Evolutionary conservation across 2,113 vertebrate species (phyloP).

Genomic region (Chascanopsetta lugubris): DNA sequence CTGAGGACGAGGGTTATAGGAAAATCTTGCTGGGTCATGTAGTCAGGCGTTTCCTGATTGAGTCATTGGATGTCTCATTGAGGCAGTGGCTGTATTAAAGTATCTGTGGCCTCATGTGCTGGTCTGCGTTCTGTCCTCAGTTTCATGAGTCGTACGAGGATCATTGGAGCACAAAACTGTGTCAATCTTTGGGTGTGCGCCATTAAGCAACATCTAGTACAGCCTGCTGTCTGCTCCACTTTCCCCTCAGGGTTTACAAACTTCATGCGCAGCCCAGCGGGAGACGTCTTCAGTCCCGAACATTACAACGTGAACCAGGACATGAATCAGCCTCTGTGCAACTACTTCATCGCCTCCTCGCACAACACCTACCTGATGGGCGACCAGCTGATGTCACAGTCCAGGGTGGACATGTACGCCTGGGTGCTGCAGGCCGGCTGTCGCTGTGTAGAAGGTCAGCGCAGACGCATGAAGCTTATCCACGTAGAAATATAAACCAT

Average conservation of each 20-base stretch:
- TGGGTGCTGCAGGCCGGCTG: constrained; percentile 97
- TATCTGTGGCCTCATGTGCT: background rate
- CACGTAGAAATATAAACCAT: background rate
- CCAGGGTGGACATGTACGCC: constrained; percentile 96
- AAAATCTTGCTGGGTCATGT: constrained; percentile 22
- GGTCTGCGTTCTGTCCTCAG: no score
- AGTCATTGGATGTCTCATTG: constrained; percentile 8
- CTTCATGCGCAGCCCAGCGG: constrained; percentile 91
- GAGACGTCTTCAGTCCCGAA: constrained; percentile 94
- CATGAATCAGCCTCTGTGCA: constrained; percentile 90
- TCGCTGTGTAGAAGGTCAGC: constrained; percentile 96
- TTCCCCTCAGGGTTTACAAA: constrained; percentile 89
- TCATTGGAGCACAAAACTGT: background rate
- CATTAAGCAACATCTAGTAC: no score
- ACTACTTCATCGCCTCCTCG: constrained; percentile 97
- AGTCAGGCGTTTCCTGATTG: constrained; percentile 1
- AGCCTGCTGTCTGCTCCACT: background rate
- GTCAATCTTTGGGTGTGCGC: no score
- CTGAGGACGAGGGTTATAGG: constrained; percentile 8
- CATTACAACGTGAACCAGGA: constrained; percentile 91
- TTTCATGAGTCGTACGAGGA: no score
- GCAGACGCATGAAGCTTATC: no score
- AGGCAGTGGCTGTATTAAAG: background rate
- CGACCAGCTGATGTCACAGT: constrained; percentile 98
- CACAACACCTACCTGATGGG: constrained; percentile 99